Evolutionary conservation across 2,888 invertebrate species (phyloP), one percentile per base, ranked within the genome.

Genomic region (Patella depressa): DNA sequence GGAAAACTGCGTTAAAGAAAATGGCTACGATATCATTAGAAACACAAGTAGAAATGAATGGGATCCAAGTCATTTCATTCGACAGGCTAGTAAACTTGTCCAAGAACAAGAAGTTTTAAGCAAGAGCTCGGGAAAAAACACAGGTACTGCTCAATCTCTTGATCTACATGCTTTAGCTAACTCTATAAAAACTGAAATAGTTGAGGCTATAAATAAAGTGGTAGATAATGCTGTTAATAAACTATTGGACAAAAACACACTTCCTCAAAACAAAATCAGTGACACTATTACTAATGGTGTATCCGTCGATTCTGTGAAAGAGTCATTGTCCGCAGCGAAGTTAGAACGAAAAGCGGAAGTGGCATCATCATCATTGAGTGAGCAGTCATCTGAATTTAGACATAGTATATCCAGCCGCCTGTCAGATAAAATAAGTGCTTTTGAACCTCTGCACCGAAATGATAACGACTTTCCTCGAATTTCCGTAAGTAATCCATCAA

Each of bases 161-260:
- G 97, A 97, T 88, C 93, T 97, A 11, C 96, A 97, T 90, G 95
- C 95, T 73, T 93, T 98, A 74, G 96, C 97, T 17, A 96, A 97
- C 89, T 95, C 95, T 75, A 93, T 98, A 7, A 98, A 98, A 92
- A 95, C 94, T 73, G 97, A 98, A 93, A 95, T 98, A 84, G 95
- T 96, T 45, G 94, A 96, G 59, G 96, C 96, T 1, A 92, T 98
- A 71, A 95, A 95, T 24, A 95, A 95, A 84, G 93, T 97, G 71
- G 96, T 98, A 85, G 98, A 98, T 91, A 96, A 96, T 29, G 96
- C 97, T 80, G 94, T 98, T 80, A 95, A 96, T 53, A 94, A 96
- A 85, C 97, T 88, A 78, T 82, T 87, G 76, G 77, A 81, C 53
- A 79, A 78, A 19, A 80, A 65, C 12, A 24, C 81, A 71, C 72